A percentile compares a stretch with the other conserved stretches of the same genome.
Evolutionary conservation across 2,888 invertebrate genomes (phyloP).

Genomic region (Melanotus villosus): DNA sequence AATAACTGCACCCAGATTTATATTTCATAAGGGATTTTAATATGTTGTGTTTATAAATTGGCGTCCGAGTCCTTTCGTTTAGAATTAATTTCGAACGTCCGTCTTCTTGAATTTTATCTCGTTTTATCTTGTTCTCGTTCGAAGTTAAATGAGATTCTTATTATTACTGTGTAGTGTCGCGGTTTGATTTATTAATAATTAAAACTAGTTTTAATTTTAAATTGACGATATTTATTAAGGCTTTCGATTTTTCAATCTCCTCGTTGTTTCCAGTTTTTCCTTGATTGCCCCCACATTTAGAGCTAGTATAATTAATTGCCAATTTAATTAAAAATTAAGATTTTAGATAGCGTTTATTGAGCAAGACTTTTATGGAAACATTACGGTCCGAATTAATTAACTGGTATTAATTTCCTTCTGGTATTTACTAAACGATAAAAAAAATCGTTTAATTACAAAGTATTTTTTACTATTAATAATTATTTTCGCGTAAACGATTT

Average conservation of each 20-base stretch:
- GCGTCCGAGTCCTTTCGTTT: not conserved
- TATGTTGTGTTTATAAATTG: not conserved
- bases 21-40: not conserved
- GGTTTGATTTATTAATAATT: not conserved
- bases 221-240: not conserved
- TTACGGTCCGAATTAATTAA: not conserved
- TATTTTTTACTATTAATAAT: too few relatives aligned
- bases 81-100: not conserved
- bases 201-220: too few relatives aligned
- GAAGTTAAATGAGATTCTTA: not conserved
- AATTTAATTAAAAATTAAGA: constrained; percentile 20
- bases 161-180: not conserved
- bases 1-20: not conserved
- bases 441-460: not conserved
- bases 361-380: constrained; percentile 10
- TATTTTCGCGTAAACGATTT: too few relatives aligned
- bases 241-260: not conserved
- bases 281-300: not conserved
- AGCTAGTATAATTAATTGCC: not conserved
- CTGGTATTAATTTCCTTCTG: not conserved
- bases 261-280: not conserved
- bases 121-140: not conserved
- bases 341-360: constrained; percentile 7
- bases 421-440: not conserved
- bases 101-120: not conserved